Percentiles rank a stretch among this genome's conserved stretches.
phyloP scores from a whole-genome alignment of 1,140 invertebrate genomes.

The Zelostemma sp. region DNA sequence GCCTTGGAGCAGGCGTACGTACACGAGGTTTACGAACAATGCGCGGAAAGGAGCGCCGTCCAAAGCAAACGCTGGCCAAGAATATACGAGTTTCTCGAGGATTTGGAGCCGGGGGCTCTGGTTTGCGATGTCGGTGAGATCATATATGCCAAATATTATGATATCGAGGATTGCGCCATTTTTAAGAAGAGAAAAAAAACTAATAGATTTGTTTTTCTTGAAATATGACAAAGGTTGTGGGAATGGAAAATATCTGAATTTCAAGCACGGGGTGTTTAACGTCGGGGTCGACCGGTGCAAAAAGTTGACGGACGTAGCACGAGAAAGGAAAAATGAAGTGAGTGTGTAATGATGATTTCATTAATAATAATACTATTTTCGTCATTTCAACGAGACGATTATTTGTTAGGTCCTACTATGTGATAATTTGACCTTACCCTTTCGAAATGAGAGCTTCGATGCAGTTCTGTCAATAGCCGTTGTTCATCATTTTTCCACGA shows the following conservation, averaged over 20 bases:
- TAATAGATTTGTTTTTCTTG: too few relatives aligned
- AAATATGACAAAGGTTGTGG: slow-evolving; percentile 86
- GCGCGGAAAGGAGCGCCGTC: slow-evolving; percentile 76
- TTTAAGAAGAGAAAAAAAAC: too few relatives aligned
- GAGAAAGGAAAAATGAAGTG: slow-evolving; percentile 86
- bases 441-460: slow-evolving; percentile 93
- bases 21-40: slow-evolving; percentile 94
- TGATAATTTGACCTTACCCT: slow-evolving; percentile 91
- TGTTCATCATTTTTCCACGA: slow-evolving; percentile 94
- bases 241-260: slow-evolving; percentile 91
- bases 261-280: slow-evolving; percentile 88
- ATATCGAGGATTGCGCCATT: too few relatives aligned
- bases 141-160: too few relatives aligned
- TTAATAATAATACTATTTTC: background rate
- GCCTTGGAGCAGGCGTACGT: slow-evolving; percentile 95
- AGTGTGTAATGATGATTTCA: too few relatives aligned
- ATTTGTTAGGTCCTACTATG: slow-evolving; percentile 87
- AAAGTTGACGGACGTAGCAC: slow-evolving; percentile 82
- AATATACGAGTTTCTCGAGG: slow-evolving; percentile 87
- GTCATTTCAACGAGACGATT: too few relatives aligned
- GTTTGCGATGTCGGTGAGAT: slow-evolving; percentile 92
- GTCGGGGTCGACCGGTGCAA: slow-evolving; percentile 90
- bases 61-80: slow-evolving; percentile 83
- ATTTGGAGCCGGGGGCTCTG: slow-evolving; percentile 89
- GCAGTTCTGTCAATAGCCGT: slow-evolving; percentile 95